Conservation (phyloP, 2,797 vertebrate genomes). For the Serranus cabrilla region DNA sequence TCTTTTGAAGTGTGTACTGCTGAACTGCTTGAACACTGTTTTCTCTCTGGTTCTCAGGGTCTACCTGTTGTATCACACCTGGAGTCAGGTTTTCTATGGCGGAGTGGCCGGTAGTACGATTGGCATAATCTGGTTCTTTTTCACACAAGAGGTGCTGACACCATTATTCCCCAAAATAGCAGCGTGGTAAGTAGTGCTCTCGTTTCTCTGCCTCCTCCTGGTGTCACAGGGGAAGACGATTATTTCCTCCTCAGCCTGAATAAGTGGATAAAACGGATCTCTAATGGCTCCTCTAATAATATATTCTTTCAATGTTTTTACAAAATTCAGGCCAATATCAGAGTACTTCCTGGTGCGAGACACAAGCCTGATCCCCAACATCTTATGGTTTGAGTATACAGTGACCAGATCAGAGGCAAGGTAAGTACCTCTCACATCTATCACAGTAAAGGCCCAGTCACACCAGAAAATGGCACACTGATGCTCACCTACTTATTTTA, state of each 20-base stretch:
- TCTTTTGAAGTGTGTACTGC: neutral
- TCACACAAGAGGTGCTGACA: constrained; percentile 98
- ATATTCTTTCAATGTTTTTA: constrained; percentile 10
- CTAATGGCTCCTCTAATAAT: neutral
- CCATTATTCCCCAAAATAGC: constrained; percentile 98
- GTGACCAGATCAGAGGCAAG: constrained; percentile 98
- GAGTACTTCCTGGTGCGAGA: constrained; percentile 99
- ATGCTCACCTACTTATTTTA: rapidly evolving
- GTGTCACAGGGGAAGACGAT: constrained; percentile 46
- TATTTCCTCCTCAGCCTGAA: constrained; percentile 36
- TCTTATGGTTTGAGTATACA: constrained; percentile 99
- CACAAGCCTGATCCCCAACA: constrained; percentile 98
- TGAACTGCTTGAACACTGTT: neutral
- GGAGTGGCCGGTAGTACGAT: constrained; percentile 91
- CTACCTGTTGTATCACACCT: constrained; percentile 97
- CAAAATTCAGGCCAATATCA: constrained; percentile 91
- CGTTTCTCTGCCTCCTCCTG: constrained; percentile 41
- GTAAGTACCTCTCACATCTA: constrained; percentile 78
- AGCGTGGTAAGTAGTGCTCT: constrained; percentile 90
- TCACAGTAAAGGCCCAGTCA: neutral
- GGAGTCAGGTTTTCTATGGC: constrained; percentile 97
- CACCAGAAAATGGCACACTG: neutral
- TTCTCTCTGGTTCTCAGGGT: constrained; percentile 85
- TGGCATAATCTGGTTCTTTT: constrained; percentile 94
- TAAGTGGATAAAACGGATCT: constrained; percentile 12